Conservation (phyloP, 2,113 vertebrate species). For the Oreotrochilus melanogaster region DNA sequence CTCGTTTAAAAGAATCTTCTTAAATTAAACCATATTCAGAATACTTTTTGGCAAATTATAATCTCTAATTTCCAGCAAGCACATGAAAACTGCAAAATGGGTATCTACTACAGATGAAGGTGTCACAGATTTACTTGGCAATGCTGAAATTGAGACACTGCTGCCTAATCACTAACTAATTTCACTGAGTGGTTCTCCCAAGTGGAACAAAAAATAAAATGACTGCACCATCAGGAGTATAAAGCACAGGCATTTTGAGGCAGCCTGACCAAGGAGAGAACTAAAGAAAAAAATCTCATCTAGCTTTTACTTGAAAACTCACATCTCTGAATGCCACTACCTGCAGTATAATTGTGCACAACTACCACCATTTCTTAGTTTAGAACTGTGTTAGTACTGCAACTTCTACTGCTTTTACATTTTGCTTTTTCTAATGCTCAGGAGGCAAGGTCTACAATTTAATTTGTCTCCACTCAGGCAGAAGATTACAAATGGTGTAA, state of each 20-base stretch:
- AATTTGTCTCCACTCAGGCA: background rate
- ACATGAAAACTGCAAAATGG: background rate
- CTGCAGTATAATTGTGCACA: background rate
- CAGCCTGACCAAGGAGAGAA: background rate
- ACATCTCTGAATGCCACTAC: accelerated
- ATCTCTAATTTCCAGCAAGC: background rate
- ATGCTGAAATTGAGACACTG: background rate
- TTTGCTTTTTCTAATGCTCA: background rate
- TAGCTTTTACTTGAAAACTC: background rate
- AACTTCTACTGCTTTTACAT: background rate
- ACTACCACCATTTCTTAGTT: background rate
- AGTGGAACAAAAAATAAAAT: background rate
- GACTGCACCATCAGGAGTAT: background rate
- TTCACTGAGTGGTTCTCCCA: background rate
- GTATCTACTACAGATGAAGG: background rate
- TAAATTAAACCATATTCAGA: background rate
- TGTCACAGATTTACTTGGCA: background rate
- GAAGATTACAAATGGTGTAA: background rate
- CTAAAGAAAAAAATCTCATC: background rate
- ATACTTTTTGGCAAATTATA: background rate
- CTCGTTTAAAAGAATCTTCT: background rate
- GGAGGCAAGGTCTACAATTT: background rate
- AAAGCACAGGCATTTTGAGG: background rate
- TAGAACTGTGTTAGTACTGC: background rate
- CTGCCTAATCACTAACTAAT: background rate